phyloP scores from a whole-genome alignment of 2,888 invertebrate genomes.

The Megalurothrips usitatus region DNA sequence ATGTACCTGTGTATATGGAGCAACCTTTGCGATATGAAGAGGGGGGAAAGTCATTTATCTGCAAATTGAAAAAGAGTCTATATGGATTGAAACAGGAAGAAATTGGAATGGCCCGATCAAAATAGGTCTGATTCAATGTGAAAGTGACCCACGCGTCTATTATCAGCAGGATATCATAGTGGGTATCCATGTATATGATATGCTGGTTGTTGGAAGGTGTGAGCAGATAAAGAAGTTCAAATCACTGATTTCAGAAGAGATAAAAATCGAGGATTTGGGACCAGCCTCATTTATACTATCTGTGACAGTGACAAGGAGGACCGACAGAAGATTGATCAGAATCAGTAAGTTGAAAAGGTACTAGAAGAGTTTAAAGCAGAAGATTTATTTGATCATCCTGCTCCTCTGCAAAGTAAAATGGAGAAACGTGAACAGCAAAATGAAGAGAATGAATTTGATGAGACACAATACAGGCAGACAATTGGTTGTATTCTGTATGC shows the following conservation, averaged over 20 bases:
- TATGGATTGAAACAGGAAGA: neutral
- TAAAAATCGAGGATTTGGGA: constrained; percentile 29
- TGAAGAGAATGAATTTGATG: neutral
- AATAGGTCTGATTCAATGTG: neutral
- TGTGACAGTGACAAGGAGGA: neutral
- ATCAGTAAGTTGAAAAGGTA: neutral
- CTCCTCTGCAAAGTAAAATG: neutral
- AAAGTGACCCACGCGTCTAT: neutral
- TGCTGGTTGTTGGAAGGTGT: neutral
- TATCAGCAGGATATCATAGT: neutral
- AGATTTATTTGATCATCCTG: neutral
- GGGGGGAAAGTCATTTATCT: neutral
- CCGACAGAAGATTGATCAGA: neutral
- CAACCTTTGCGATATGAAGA: neutral
- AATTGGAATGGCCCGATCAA: neutral
- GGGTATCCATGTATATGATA: constrained; percentile 17
- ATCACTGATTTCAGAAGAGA: neutral
- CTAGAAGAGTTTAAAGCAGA: neutral
- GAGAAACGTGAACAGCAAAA: neutral
- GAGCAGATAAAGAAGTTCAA: neutral
- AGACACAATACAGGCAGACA: neutral
- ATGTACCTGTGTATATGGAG: constrained; percentile 29
- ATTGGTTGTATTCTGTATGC: neutral
- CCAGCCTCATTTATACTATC: neutral
- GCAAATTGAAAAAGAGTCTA: neutral